Evolutionary conservation across 2,113 vertebrate genomes (phyloP).

Genomic region (Gavialis gangeticus): DNA sequence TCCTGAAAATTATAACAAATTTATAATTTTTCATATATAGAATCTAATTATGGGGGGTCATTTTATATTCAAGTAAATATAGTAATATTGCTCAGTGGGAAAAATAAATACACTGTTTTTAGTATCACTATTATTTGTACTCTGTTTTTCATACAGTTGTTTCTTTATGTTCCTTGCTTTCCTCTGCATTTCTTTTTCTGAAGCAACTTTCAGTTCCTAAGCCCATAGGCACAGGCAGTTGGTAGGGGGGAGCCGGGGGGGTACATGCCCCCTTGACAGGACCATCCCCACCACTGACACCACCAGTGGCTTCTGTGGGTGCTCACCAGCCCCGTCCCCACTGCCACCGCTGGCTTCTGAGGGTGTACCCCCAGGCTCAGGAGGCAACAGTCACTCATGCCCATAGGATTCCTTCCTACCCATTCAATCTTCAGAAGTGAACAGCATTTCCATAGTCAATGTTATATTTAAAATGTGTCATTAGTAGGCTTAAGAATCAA

Average conservation of each 20-base stretch:
- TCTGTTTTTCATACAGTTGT: neutral
- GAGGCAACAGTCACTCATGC: neutral
- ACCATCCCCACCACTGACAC: too few relatives aligned
- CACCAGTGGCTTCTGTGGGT: too few relatives aligned
- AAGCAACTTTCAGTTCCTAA: neutral
- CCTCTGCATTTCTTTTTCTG: neutral
- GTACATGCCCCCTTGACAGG: too few relatives aligned
- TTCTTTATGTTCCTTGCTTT: neutral
- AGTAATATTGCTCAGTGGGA: neutral
- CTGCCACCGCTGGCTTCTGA: too few relatives aligned
- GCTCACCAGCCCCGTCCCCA: too few relatives aligned
- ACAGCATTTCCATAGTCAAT: neutral
- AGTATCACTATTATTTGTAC: neutral
- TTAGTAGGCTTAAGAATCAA: neutral
- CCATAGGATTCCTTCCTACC: neutral
- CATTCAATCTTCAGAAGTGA: neutral
- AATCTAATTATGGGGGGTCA: too few relatives aligned
- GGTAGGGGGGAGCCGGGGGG: too few relatives aligned
- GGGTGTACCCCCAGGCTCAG: too few relatives aligned
- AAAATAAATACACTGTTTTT: neutral
- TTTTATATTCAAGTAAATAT: too few relatives aligned
- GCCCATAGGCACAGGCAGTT: rapidly evolving
- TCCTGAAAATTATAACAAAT: too few relatives aligned
- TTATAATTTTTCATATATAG: too few relatives aligned
- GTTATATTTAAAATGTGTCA: neutral